phyloP scores from a whole-genome alignment of 2,113 vertebrate genomes.

The Atlantisia rogersi region DNA sequence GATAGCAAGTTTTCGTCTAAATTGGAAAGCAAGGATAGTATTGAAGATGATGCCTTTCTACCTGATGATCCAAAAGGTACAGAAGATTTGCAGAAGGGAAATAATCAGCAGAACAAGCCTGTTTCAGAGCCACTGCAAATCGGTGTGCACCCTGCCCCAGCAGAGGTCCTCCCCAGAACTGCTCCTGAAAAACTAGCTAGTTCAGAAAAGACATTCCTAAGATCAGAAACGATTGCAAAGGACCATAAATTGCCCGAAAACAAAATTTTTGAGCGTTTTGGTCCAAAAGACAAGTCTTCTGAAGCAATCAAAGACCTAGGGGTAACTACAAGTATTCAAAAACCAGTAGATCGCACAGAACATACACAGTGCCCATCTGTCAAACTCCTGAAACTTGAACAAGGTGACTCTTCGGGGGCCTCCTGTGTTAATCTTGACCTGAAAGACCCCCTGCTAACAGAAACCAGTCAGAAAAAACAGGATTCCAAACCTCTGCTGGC shows the following conservation, averaged over 20 bases:
- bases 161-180: conserved; percentile 1
- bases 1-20: conserved; percentile 66
- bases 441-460: conserved; percentile 40
- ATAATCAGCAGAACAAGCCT: conserved; percentile 13
- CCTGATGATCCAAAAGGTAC: conserved; percentile 72
- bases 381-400: conserved; percentile 31
- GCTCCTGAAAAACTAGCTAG: conserved; percentile 8
- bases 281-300: conserved; percentile 29
- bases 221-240: conserved; percentile 1
- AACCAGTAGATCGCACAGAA: background rate
- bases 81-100: conserved; percentile 53
- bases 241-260: conserved; percentile 21
- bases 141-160: background rate
- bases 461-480: conserved; percentile 25
- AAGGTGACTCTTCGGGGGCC: background rate
- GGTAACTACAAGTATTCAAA: background rate
- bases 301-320: conserved; percentile 46
- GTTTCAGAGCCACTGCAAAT: background rate
- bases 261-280: conserved; percentile 20
- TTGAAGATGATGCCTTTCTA: conserved; percentile 75
- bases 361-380: background rate
- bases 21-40: conserved; percentile 65
- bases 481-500: conserved; percentile 44
- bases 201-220: conserved; percentile 37
- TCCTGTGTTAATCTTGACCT: background rate